phyloP scores from a whole-genome alignment of 2,797 vertebrate genomes.

The Phrynocephalus forsythii region DNA sequence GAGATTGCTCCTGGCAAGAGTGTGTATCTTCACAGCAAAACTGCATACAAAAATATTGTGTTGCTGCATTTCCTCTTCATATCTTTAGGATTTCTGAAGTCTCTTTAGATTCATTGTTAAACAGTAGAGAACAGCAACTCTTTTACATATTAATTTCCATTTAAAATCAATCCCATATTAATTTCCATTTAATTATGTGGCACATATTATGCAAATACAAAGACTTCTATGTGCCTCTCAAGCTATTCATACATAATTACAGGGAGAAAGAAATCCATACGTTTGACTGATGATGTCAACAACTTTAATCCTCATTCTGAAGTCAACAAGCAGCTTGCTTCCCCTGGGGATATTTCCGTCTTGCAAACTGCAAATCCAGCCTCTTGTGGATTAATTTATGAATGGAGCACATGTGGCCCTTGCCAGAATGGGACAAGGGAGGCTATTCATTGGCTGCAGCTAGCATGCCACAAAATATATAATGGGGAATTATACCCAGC shows the following conservation, averaged over 20 bases:
- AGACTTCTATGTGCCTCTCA: neutral
- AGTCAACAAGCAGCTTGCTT: neutral
- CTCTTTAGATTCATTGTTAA: conserved; percentile 53
- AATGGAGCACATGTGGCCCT: neutral
- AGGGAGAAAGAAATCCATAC: neutral
- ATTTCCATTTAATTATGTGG: conserved; percentile 43
- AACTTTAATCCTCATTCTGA: neutral
- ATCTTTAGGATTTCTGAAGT: conserved; percentile 22
- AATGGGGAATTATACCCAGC: neutral
- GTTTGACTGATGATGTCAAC: neutral
- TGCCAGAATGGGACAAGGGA: neutral
- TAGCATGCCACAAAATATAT: neutral
- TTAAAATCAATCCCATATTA: conserved; percentile 44
- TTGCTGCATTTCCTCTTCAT: conserved; percentile 3
- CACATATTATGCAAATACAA: conserved; percentile 46
- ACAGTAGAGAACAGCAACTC: conserved; percentile 48
- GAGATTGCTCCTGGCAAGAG: conserved; percentile 18
- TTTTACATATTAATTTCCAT: conserved; percentile 47
- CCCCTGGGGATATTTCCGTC: neutral
- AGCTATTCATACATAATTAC: conserved; percentile 12
- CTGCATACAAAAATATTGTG: conserved; percentile 34
- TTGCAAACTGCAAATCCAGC: neutral
- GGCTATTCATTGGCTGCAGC: neutral
- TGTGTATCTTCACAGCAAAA: conserved; percentile 60
- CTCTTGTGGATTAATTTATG: neutral